Evolutionary conservation across 1,140 invertebrate genomes (phyloP).

Genomic region (Drosophila mauritiana): DNA sequence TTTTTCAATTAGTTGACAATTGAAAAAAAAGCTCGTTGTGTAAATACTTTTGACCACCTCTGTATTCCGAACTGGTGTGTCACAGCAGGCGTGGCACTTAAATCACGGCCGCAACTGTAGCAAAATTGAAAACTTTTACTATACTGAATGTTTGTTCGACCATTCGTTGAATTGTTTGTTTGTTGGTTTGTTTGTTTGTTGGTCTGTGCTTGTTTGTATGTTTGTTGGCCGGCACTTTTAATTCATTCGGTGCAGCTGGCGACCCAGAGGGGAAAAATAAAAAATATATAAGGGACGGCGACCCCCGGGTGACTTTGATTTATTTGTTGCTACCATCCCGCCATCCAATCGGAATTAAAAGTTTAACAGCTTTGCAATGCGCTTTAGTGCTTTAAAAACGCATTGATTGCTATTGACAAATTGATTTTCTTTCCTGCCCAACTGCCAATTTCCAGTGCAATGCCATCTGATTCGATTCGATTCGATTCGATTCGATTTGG

Average conservation of each 20-base stretch:
- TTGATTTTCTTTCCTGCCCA: constrained; percentile 58
- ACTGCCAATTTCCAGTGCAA: constrained; percentile 53
- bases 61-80: constrained; percentile 23
- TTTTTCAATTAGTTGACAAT: too few relatives aligned
- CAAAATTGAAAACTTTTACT: constrained; percentile 73
- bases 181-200: constrained; percentile 18
- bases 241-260: constrained; percentile 68
- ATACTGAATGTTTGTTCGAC: constrained; percentile 31
- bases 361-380: constrained; percentile 52
- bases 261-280: constrained; percentile 5
- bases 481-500: constrained; percentile 14
- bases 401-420: constrained; percentile 68
- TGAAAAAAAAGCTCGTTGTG: too few relatives aligned
- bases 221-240: constrained; percentile 60
- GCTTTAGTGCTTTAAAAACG: constrained; percentile 53
- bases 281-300: not conserved
- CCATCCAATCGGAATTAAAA: constrained; percentile 74
- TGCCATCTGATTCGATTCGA: not conserved
- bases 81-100: constrained; percentile 52
- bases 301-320: constrained; percentile 63
- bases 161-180: constrained; percentile 21
- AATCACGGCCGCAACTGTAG: constrained; percentile 70
- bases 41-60: too few relatives aligned
- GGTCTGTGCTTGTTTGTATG: constrained; percentile 14
- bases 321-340: constrained; percentile 63